These are phyloP conservation scores for Dicentrarchus labrax DNA, from an alignment of 2,113 vertebrate genomes.

Conservation along the genomic window DNA sequence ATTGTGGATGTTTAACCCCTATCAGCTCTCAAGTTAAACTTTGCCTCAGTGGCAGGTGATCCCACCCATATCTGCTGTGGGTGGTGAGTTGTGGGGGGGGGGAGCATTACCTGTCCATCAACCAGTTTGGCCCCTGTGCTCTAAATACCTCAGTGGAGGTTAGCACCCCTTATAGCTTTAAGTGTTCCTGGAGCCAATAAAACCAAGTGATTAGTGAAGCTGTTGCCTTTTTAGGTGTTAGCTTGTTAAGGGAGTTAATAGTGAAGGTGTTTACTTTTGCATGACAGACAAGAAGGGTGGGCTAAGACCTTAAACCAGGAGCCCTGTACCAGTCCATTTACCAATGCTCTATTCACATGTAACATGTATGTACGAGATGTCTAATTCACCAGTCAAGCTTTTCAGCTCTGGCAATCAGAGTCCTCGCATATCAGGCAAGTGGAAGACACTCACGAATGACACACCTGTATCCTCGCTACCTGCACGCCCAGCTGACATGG, in stretches of 20 bases:
- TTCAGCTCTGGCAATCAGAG: background rate
- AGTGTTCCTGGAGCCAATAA: conserved; percentile 75
- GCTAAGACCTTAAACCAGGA: conserved; percentile 33
- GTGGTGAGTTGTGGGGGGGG: conserved; percentile 45
- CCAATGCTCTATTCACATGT: background rate
- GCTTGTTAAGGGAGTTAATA: conserved; percentile 85
- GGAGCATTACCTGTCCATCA: conserved; percentile 41
- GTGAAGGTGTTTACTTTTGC: conserved; percentile 85
- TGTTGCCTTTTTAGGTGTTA: conserved; percentile 85
- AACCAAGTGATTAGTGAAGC: conserved; percentile 84
- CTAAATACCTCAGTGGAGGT: conserved; percentile 58
- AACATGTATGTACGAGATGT: background rate
- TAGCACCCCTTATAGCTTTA: conserved; percentile 42
- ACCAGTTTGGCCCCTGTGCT: conserved; percentile 49
- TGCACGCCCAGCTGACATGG: conserved; percentile 27
- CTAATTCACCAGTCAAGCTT: background rate
- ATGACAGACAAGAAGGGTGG: conserved; percentile 77
- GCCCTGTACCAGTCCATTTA: conserved; percentile 22
- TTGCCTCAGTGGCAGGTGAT: conserved; percentile 62
- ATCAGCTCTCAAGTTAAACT: conserved; percentile 52
- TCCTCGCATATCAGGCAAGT: background rate
- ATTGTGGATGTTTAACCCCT: conserved; percentile 74
- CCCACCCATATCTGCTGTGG: conserved; percentile 43
- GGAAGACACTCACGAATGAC: conserved; percentile 13
- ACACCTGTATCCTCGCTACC: conserved; percentile 42